Conservation (phyloP, 2,113 vertebrate genomes). For the Proteles cristata region DNA sequence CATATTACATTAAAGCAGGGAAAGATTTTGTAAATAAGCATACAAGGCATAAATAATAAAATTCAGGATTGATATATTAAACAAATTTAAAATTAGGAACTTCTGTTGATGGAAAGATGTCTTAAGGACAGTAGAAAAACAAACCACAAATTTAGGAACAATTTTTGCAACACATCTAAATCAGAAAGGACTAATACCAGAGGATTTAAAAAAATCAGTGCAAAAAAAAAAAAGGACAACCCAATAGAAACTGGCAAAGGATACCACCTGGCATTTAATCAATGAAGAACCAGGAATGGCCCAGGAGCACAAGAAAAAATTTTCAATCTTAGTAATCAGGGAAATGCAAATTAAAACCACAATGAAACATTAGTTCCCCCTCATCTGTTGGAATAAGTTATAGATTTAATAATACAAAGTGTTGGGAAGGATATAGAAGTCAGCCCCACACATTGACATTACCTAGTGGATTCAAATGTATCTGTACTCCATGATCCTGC, state of each 20-base stretch:
- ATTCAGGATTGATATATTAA: not conserved
- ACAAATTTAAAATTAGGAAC: slow-evolving; percentile 45
- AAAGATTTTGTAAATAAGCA: slow-evolving; percentile 45
- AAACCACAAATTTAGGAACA: not conserved
- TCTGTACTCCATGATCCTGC: not conserved
- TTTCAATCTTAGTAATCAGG: not conserved
- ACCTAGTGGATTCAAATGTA: not conserved
- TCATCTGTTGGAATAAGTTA: not conserved
- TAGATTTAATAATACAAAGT: not conserved
- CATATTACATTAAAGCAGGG: not conserved
- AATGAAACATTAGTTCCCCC: not conserved
- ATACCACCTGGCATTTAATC: not conserved
- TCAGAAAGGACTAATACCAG: not conserved
- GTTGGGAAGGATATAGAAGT: not conserved
- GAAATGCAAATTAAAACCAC: not conserved
- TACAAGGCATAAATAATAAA: slow-evolving; percentile 17
- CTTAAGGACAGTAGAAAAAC: not conserved
- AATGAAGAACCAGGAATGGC: not conserved
- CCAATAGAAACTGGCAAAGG: not conserved
- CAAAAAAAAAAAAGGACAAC: not conserved
- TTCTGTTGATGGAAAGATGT: not conserved
- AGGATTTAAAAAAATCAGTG: not conserved
- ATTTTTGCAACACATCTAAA: not conserved
- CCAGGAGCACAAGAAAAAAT: not conserved
- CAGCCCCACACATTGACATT: not conserved